Conservation (phyloP, 2,888 invertebrate genomes). For the Iselma pallidipennis region DNA sequence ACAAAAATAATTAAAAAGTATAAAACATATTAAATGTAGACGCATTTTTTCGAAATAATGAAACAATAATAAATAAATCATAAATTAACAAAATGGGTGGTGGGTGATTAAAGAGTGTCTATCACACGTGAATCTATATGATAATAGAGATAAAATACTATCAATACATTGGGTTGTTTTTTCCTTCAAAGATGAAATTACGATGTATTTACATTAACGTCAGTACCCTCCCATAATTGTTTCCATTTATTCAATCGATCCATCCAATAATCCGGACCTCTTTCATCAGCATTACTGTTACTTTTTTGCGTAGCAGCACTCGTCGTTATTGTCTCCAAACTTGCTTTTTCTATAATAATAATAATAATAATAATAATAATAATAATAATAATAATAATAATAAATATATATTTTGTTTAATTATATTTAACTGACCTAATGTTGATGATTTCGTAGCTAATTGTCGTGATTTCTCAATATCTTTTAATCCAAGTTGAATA, state of each 20-base stretch:
- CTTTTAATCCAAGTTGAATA: slow-evolving; percentile 75
- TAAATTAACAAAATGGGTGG: slow-evolving; percentile 1
- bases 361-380: background rate
- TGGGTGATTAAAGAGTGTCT: background rate
- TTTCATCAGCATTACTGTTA: slow-evolving; percentile 16
- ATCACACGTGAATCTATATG: background rate
- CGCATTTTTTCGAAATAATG: background rate
- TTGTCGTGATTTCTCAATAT: slow-evolving; percentile 57
- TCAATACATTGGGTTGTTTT: too few relatives aligned
- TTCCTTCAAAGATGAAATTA: too few relatives aligned
- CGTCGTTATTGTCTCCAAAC: slow-evolving; percentile 23
- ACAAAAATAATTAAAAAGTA: background rate
- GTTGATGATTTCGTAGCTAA: slow-evolving; percentile 29
- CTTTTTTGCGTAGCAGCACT: background rate
- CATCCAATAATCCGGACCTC: slow-evolving; percentile 45
- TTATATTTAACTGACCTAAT: slow-evolving; percentile 24
- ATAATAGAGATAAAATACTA: too few relatives aligned
- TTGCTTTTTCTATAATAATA: slow-evolving; percentile 30
- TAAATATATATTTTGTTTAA: background rate
- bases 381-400: background rate
- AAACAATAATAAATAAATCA: background rate
- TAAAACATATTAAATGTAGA: background rate
- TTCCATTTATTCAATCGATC: slow-evolving; percentile 47
- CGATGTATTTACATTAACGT: background rate
- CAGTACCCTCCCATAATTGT: slow-evolving; percentile 35